These are phyloP conservation scores for Anagyrus pseudococci DNA, from an alignment of 2,888 invertebrate species.

Conservation along the genomic window DNA sequence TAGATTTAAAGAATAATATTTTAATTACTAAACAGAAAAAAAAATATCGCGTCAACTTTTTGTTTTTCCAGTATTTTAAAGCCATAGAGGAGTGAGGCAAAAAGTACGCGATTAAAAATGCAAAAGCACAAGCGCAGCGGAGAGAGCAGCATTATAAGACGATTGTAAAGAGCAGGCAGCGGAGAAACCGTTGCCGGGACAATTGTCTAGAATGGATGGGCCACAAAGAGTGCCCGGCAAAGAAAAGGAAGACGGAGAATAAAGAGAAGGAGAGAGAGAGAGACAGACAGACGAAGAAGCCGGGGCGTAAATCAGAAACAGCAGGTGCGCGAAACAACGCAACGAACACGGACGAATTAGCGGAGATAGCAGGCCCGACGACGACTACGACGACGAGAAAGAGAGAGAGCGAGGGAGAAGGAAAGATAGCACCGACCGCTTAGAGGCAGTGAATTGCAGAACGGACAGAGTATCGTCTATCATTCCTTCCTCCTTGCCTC, in stretches of 20 bases:
- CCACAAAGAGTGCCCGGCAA: not conserved
- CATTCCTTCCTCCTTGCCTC: conserved; percentile 26
- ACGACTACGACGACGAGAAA: not conserved
- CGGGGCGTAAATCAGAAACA: conserved; percentile 45
- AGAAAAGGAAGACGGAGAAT: not conserved
- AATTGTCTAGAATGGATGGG: conserved; percentile 14
- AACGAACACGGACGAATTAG: conserved; percentile 29
- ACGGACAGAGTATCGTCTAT: conserved; percentile 39
- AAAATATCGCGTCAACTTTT: too few relatives aligned
- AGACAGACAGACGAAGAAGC: conserved; percentile 4
- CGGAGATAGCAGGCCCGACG: conserved; percentile 3
- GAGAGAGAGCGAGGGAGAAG: conserved; percentile 1
- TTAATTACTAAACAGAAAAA: too few relatives aligned
- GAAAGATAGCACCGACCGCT: not conserved
- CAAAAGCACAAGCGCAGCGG: not conserved
- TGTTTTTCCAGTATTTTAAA: too few relatives aligned
- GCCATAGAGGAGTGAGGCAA: too few relatives aligned
- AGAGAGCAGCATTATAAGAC: too few relatives aligned
- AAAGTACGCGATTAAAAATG: too few relatives aligned
- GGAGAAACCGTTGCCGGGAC: not conserved
- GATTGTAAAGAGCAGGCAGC: too few relatives aligned
- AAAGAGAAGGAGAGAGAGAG: conserved; percentile 1
- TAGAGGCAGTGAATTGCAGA: conserved; percentile 40
- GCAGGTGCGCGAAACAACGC: conserved; percentile 50
- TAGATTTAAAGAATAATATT: too few relatives aligned